Conservation (phyloP, 2,113 vertebrate species). For the Hoplias malabaricus region DNA sequence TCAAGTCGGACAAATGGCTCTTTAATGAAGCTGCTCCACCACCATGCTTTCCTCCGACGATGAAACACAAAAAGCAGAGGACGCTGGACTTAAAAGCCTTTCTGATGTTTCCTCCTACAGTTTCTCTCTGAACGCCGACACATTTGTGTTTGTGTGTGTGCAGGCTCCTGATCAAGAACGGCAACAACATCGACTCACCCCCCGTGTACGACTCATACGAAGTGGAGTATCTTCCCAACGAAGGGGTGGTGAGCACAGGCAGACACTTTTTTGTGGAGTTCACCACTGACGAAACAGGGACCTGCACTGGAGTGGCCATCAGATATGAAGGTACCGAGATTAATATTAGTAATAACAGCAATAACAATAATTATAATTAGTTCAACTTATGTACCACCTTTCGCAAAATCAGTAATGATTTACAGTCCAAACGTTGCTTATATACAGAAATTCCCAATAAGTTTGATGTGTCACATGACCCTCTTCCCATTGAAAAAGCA, state of each 20-base stretch:
- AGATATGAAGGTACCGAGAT: slow-evolving; percentile 84
- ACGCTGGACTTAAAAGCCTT: slow-evolving; percentile 34
- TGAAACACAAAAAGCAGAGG: slow-evolving; percentile 45
- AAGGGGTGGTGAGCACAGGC: slow-evolving; percentile 86
- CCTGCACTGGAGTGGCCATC: slow-evolving; percentile 87
- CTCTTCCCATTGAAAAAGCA: too few relatives aligned
- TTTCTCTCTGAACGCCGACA: too few relatives aligned
- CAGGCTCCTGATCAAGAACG: slow-evolving; percentile 94
- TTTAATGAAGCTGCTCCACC: slow-evolving; percentile 47
- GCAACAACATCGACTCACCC: slow-evolving; percentile 88
- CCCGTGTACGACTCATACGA: slow-evolving; percentile 94
- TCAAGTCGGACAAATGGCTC: slow-evolving; percentile 57
- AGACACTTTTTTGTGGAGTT: slow-evolving; percentile 90
- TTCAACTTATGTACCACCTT: too few relatives aligned
- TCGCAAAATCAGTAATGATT: too few relatives aligned
- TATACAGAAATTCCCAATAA: too few relatives aligned
- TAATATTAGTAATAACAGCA: too few relatives aligned
- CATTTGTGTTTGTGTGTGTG: neutral
- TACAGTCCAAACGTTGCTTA: too few relatives aligned
- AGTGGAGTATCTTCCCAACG: slow-evolving; percentile 94
- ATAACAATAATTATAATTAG: too few relatives aligned
- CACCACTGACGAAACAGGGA: slow-evolving; percentile 87
- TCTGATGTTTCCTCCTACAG: slow-evolving; percentile 43
- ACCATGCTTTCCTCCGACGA: neutral
- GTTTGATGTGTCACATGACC: too few relatives aligned